A percentile compares a stretch with the other conserved stretches of the same genome.
These are phyloP conservation scores for Drosophila sechellia DNA, from an alignment of 1,140 invertebrate species.

Conservation along the genomic window DNA sequence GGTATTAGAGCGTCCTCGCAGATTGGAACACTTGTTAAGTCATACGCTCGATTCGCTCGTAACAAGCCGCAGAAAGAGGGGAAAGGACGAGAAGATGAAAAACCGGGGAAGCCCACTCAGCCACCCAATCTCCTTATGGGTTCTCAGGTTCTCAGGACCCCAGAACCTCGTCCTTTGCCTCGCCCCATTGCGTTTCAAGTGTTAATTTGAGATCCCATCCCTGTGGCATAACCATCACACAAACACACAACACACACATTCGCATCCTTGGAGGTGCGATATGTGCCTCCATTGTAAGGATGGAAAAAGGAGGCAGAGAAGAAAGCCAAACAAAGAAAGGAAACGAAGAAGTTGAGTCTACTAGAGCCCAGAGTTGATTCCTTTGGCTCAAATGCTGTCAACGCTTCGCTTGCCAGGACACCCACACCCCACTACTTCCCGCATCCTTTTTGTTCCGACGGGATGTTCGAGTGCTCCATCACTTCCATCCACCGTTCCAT, in stretches of 20 bases:
- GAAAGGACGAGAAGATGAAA: not conserved
- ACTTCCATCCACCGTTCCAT: conserved; percentile 1
- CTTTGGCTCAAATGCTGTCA: conserved; percentile 48
- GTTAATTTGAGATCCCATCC: conserved; percentile 73
- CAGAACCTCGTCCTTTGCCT: conserved; percentile 6
- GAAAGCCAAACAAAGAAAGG: conserved; percentile 24
- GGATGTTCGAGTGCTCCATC: conserved; percentile 17
- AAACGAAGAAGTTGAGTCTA: conserved; percentile 33
- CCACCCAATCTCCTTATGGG: conserved; percentile 18
- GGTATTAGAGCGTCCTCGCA: conserved; percentile 23
- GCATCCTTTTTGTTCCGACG: not conserved
- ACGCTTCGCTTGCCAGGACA: conserved; percentile 3
- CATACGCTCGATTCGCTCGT: conserved; percentile 59
- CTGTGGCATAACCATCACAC: conserved; percentile 48
- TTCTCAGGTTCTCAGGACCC: conserved; percentile 6
- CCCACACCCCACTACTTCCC: not conserved
- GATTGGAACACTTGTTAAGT: conserved; percentile 56
- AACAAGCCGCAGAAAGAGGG: conserved; percentile 31
- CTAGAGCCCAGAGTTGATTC: conserved; percentile 36
- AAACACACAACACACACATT: conserved; percentile 1
- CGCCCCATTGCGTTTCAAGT: conserved; percentile 66
- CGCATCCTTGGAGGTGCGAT: conserved; percentile 7
- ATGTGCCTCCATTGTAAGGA: conserved; percentile 34
- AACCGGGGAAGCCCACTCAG: conserved; percentile 16
- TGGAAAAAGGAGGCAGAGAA: not conserved